A percentile compares a stretch with the other conserved stretches of the same genome.
Conservation (phyloP, 2,797 vertebrate species). For the Schizopygopsis pylzovi region DNA sequence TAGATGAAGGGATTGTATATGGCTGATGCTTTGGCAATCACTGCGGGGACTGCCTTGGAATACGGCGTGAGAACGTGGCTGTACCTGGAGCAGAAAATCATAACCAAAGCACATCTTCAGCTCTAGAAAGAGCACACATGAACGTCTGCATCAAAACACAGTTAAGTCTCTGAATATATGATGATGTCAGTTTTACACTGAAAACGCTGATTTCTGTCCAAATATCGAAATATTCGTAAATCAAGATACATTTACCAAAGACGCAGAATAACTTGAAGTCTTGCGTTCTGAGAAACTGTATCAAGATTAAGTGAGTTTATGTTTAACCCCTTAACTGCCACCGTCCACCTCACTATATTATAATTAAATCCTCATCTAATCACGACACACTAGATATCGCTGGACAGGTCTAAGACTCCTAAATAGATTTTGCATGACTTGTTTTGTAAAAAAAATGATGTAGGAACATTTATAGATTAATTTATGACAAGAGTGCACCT, state of each 20-base stretch:
- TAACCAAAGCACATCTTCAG: not conserved
- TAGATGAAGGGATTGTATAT: slow-evolving; percentile 94
- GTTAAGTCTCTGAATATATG: no score
- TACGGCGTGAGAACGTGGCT: slow-evolving; percentile 82
- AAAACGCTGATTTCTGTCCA: not conserved
- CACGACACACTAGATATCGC: no score
- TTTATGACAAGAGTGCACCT: no score
- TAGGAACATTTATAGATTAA: no score
- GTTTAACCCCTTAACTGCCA: no score
- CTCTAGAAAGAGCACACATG: not conserved
- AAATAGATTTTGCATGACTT: no score
- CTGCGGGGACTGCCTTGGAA: slow-evolving; percentile 88
- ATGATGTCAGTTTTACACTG: not conserved
- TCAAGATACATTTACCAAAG: not conserved
- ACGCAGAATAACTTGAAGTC: not conserved
- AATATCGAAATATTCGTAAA: not conserved
- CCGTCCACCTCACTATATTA: no score
- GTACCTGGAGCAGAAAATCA: slow-evolving; percentile 73
- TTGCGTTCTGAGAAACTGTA: not conserved
- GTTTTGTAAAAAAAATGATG: no score
- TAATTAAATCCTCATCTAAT: no score
- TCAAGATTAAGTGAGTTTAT: not conserved
- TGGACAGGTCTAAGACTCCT: no score
- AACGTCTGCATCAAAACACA: not conserved
- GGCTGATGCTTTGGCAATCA: slow-evolving; percentile 91